phyloP scores from a whole-genome alignment of 1,140 invertebrate genomes.

The Brachionus rubens region DNA sequence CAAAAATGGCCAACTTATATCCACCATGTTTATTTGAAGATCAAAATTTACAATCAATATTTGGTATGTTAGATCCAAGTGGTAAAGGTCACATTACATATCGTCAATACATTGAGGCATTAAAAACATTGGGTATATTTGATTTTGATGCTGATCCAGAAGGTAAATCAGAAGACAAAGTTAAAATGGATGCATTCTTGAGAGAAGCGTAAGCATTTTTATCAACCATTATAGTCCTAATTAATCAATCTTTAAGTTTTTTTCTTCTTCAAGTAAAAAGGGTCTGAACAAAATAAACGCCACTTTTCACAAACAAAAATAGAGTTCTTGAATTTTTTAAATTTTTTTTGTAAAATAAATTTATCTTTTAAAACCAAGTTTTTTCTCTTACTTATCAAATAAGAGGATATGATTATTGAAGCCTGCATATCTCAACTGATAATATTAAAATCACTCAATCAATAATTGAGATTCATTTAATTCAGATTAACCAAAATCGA shows the following conservation, averaged over 20 bases:
- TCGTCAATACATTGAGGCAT: slow-evolving; percentile 54
- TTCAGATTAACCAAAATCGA: too few species aligned
- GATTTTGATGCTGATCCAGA: slow-evolving; percentile 50
- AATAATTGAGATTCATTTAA: too few species aligned
- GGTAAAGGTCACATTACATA: slow-evolving; percentile 51
- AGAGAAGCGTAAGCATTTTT: slow-evolving; percentile 52
- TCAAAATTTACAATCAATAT: slow-evolving; percentile 53
- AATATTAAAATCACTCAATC: too few species aligned
- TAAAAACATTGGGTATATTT: slow-evolving; percentile 51
- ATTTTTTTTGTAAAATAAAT: too few species aligned
- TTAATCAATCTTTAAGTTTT: neutral
- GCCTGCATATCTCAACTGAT: too few species aligned
- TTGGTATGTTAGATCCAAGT: slow-evolving; percentile 56
- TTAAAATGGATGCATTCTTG: slow-evolving; percentile 52
- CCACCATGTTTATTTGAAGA: slow-evolving; percentile 54
- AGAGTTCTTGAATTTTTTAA: too few species aligned
- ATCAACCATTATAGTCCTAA: too few species aligned
- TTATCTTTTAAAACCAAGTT: too few species aligned
- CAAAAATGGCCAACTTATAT: slow-evolving; percentile 49
- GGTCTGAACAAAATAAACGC: slow-evolving; percentile 4
- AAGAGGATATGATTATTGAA: too few species aligned
- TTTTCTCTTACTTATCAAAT: too few species aligned
- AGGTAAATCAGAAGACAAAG: slow-evolving; percentile 51
- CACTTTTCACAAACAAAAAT: slow-evolving; percentile 18
- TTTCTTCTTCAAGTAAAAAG: neutral